These are phyloP conservation scores for Drosophila asahinai DNA, from an alignment of 1,140 invertebrate species.

Conservation along the genomic window DNA sequence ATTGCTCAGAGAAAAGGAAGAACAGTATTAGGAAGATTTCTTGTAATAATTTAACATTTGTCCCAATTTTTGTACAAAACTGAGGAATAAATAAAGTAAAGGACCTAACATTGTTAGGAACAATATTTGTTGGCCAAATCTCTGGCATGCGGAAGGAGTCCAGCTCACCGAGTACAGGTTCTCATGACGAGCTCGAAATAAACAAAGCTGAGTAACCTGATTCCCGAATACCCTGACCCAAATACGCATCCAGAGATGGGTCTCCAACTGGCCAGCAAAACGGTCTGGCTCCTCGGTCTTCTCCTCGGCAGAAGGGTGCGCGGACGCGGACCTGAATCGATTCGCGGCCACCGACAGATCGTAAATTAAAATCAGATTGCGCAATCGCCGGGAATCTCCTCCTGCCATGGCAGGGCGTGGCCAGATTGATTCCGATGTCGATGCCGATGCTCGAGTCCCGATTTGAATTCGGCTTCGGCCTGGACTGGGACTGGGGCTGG, in stretches of 20 bases:
- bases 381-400: conserved; percentile 72
- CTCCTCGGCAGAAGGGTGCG: not conserved
- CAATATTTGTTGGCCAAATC: conserved; percentile 14
- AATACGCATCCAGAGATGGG: not conserved
- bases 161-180: not conserved
- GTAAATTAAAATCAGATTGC: conserved; percentile 84
- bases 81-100: too few species aligned
- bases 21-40: too few species aligned
- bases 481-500: not conserved
- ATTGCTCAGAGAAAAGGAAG: too few species aligned
- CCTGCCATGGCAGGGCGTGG: conserved; percentile 46
- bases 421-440: conserved; percentile 43
- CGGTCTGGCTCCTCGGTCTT: not conserved
- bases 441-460: conserved; percentile 16
- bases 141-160: conserved; percentile 25
- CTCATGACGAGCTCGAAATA: not conserved
- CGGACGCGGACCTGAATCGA: conserved; percentile 40
- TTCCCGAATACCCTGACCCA: conserved; percentile 20
- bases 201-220: conserved; percentile 10
- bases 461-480: conserved; percentile 57
- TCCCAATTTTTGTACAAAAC: too few species aligned
- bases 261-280: not conserved
- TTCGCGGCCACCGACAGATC: conserved; percentile 45
- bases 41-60: too few species aligned
- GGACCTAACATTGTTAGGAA: not conserved